Conservation (phyloP, 1,140 invertebrate species). For the Frieseomelitta varia region DNA sequence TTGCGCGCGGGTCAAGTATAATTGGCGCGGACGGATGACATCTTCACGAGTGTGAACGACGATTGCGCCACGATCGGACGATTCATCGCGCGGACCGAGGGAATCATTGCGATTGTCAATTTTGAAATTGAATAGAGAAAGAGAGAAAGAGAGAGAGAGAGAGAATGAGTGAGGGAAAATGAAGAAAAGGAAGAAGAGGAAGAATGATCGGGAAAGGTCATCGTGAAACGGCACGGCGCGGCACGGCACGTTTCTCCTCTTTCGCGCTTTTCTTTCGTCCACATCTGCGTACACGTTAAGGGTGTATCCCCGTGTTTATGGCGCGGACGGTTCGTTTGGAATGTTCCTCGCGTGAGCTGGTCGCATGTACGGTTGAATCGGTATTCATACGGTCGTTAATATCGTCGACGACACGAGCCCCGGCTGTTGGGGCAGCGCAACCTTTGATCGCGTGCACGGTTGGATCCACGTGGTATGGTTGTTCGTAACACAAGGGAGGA, state of each 20-base stretch:
- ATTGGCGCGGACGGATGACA: slow-evolving; percentile 48
- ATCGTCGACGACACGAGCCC: slow-evolving; percentile 18
- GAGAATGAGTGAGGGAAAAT: neutral
- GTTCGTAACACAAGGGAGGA: slow-evolving; percentile 9
- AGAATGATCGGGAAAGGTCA: slow-evolving; percentile 21
- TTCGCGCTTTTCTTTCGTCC: slow-evolving; percentile 8
- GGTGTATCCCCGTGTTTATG: neutral
- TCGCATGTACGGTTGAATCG: neutral
- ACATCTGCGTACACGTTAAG: neutral
- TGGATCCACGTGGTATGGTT: slow-evolving; percentile 13
- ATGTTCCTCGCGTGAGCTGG: slow-evolving; percentile 26
- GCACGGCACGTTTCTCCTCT: too few species aligned
- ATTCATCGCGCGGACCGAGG: neutral
- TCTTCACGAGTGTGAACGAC: too few species aligned
- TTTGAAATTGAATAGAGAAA: slow-evolving; percentile 1
- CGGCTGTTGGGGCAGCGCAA: slow-evolving; percentile 9
- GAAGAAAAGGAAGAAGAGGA: neutral
- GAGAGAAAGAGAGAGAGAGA: too few species aligned
- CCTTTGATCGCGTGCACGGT: slow-evolving; percentile 34
- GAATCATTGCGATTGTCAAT: slow-evolving; percentile 1
- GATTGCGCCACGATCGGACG: slow-evolving; percentile 3
- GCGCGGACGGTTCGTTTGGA: neutral
- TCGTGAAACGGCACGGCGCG: neutral
- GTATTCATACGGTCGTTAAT: slow-evolving; percentile 36
- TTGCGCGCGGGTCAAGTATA: slow-evolving; percentile 32